Conservation (phyloP, 2,888 invertebrate genomes). For the Beris morrisii region DNA sequence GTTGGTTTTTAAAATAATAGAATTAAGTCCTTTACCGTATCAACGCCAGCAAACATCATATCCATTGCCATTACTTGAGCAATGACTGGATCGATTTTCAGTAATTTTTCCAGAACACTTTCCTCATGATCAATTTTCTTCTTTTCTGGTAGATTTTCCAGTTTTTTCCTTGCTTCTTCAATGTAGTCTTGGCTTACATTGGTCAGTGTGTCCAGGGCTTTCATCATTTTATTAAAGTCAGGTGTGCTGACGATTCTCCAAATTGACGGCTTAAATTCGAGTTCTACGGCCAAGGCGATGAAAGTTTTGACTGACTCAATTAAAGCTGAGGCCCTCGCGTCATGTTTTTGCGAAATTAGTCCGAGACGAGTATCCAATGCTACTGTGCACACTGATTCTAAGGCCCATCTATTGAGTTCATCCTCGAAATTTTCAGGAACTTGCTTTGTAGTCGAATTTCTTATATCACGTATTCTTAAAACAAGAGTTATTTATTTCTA, state of each 20-base stretch:
- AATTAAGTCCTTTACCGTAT: slow-evolving; percentile 62
- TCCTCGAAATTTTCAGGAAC: slow-evolving; percentile 57
- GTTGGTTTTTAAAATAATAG: slow-evolving; percentile 62
- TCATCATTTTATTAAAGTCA: slow-evolving; percentile 45
- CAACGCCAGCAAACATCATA: slow-evolving; percentile 70
- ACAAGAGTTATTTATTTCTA: not conserved
- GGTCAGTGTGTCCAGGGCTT: slow-evolving; percentile 44
- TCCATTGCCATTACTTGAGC: slow-evolving; percentile 70
- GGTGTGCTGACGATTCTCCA: slow-evolving; percentile 50
- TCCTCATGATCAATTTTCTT: slow-evolving; percentile 56
- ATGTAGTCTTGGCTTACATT: slow-evolving; percentile 51
- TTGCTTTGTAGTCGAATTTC: slow-evolving; percentile 48
- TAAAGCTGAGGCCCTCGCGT: slow-evolving; percentile 27
- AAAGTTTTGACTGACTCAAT: slow-evolving; percentile 34
- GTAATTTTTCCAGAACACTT: slow-evolving; percentile 67
- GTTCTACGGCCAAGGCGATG: slow-evolving; percentile 35
- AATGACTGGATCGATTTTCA: slow-evolving; percentile 63
- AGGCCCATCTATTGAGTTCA: slow-evolving; percentile 60
- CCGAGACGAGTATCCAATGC: slow-evolving; percentile 54
- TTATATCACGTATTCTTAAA: slow-evolving; percentile 50
- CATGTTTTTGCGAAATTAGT: slow-evolving; percentile 41
- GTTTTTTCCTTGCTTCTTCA: slow-evolving; percentile 49
- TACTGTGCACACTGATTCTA: slow-evolving; percentile 60
- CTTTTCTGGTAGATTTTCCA: slow-evolving; percentile 43
- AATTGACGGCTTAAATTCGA: slow-evolving; percentile 50